These are phyloP conservation scores for Plotosus lineatus DNA, from an alignment of 2,113 vertebrate species.

Conservation along the genomic window DNA sequence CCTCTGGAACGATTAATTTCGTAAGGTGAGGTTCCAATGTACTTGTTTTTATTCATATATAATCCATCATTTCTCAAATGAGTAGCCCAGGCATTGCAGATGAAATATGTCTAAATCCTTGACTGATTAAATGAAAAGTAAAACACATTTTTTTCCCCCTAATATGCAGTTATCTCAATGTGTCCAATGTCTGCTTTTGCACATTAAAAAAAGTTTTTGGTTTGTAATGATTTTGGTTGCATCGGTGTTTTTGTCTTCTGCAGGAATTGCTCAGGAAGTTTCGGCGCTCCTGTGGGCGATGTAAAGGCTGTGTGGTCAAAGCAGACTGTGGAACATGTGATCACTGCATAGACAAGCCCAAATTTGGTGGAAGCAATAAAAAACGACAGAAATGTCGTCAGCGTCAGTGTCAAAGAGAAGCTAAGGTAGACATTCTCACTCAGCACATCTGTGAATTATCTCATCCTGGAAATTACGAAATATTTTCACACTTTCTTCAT, in stretches of 20 bases:
- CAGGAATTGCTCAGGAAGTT: constrained; percentile 69
- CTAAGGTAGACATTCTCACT: constrained; percentile 71
- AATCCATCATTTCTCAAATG: too few relatives aligned
- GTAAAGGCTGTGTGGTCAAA: constrained; percentile 79
- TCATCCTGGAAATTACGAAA: neutral
- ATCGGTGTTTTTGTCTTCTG: constrained; percentile 39
- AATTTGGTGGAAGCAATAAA: constrained; percentile 88
- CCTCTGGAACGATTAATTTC: too few relatives aligned
- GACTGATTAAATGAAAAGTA: neutral
- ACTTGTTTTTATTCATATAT: too few relatives aligned
- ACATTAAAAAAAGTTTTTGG: neutral
- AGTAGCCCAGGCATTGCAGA: neutral
- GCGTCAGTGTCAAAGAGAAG: constrained; percentile 83
- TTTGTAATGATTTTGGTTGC: neutral
- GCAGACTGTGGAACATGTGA: constrained; percentile 85
- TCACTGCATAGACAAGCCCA: constrained; percentile 87
- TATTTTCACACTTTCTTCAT: neutral
- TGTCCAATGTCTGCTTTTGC: neutral
- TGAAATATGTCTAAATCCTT: neutral
- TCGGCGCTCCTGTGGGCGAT: constrained; percentile 80
- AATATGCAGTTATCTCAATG: too few relatives aligned
- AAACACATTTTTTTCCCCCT: too few relatives aligned
- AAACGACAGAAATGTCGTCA: constrained; percentile 88
- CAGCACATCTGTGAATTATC: neutral
- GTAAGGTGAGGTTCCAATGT: too few relatives aligned